Evolutionary conservation across 2,888 invertebrate species (phyloP), one percentile per base, ranked within the genome.

Genomic region (Protonemura montana): DNA sequence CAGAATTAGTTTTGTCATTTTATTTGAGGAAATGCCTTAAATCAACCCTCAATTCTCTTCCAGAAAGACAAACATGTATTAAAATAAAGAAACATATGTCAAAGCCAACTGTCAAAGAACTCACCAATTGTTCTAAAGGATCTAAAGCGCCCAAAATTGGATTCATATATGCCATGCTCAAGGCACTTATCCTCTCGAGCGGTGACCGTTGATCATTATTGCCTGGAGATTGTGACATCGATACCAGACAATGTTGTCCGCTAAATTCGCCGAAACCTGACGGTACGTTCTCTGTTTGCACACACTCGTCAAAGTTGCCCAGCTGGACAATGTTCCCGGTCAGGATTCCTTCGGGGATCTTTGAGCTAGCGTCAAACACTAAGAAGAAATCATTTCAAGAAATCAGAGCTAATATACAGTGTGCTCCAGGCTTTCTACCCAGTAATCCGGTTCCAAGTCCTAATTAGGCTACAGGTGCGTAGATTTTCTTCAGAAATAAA

Each of bases 321-420:
- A 92, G 89, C 87, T 92, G 91, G 26, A 91, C 89, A 10, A 91
- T 87, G 88, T 93, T 92, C 0, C 93, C 93, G 13, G 89, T 87
- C 7, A 92, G 88, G 26, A 93, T 87, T 0, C 93, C 92, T 10
- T 91, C 90, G 76, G 92, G 92, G 0, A 92, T 88, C 89, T 92
- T 93, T 0, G 92, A 92, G 1, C 92, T 91, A 0, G 93, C 90
- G 89, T 93, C 93, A 28, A 92, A 88, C 92, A 93, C 93, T 93
- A 89, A 42, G 13, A 59, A 21, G 6, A 59, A 3, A 7, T 59
- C 21, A 21, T 59, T 59, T 59, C 1, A 59, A 59, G 13, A 1
- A 10, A 59, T 13, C 1, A 59, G 7, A 59, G 7, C 3, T 2
- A 42, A n/a, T 0, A 35, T 6, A 28, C 0, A 21, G 0, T 21